Evolutionary conservation across 2,797 vertebrate genomes (phyloP).

Genomic region (Crypturellus tataupa): DNA sequence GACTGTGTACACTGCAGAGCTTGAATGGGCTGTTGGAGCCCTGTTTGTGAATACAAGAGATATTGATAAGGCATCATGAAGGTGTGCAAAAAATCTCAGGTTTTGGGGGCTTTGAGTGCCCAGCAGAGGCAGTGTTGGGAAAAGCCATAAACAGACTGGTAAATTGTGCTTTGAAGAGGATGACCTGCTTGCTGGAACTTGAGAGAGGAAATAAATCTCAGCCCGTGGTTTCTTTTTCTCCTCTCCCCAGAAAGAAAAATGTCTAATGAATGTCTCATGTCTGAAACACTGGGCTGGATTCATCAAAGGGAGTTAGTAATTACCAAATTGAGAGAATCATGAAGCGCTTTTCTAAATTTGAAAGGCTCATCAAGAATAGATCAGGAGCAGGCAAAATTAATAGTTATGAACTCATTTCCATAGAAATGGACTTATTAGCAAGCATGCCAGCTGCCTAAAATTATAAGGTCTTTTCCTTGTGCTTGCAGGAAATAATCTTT

Average conservation of each 20-base stretch:
- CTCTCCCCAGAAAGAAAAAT: slow-evolving; percentile 47
- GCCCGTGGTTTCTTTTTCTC: slow-evolving; percentile 27
- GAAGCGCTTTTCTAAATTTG: slow-evolving; percentile 77
- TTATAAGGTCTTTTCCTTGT: slow-evolving; percentile 75
- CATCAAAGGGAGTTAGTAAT: slow-evolving; percentile 75
- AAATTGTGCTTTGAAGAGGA: slow-evolving; percentile 9
- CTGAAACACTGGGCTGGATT: slow-evolving; percentile 68
- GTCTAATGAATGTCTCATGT: slow-evolving; percentile 62
- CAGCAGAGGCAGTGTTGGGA: not conserved
- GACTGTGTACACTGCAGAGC: fast-evolving
- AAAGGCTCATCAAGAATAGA: slow-evolving; percentile 79
- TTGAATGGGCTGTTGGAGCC: not conserved
- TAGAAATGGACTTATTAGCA: slow-evolving; percentile 80
- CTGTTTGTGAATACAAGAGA: fast-evolving
- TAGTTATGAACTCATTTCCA: slow-evolving; percentile 80
- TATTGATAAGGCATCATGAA: not conserved
- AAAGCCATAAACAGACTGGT: not conserved
- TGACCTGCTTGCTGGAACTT: slow-evolving; percentile 24
- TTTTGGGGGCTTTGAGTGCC: not conserved
- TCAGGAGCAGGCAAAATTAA: slow-evolving; percentile 77
- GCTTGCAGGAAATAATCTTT: slow-evolving; percentile 73
- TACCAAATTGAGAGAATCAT: slow-evolving; percentile 75
- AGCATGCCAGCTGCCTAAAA: slow-evolving; percentile 73
- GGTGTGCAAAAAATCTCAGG: not conserved
- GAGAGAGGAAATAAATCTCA: slow-evolving; percentile 64